Evolutionary conservation across 2,113 vertebrate species (phyloP).

Genomic region (Crotalus horridus): DNA sequence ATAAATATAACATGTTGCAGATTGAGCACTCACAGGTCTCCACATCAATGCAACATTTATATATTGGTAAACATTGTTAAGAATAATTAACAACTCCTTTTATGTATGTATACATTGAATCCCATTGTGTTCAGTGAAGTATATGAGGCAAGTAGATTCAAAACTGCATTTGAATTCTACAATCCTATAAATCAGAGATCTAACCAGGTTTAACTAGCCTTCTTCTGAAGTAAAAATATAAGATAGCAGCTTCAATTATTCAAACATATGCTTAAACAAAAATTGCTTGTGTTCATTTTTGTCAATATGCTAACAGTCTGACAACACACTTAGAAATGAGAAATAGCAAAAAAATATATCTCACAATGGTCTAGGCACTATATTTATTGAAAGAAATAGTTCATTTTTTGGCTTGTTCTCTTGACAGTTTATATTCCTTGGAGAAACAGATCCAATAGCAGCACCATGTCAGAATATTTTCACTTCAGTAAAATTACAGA

Average conservation of each 20-base stretch:
- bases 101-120: neutral
- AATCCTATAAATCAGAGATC: neutral
- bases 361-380: neutral
- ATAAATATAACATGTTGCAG: neutral
- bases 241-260: neutral
- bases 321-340: neutral
- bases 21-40: neutral
- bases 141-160: neutral
- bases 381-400: slow-evolving; percentile 16
- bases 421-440: slow-evolving; percentile 31
- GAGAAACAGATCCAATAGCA: slow-evolving; percentile 26
- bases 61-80: neutral
- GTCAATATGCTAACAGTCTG: slow-evolving; percentile 4
- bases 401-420: slow-evolving; percentile 25
- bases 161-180: neutral
- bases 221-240: neutral
- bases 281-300: neutral
- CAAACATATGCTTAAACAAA: neutral
- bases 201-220: neutral
- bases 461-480: slow-evolving; percentile 25
- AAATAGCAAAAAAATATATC: slow-evolving; percentile 20
- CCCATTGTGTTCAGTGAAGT: neutral
- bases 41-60: neutral
- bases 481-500: slow-evolving; percentile 23
- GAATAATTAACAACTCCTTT: neutral